Conservation (phyloP, 2,888 invertebrate species). For the Dryococelus australis region DNA sequence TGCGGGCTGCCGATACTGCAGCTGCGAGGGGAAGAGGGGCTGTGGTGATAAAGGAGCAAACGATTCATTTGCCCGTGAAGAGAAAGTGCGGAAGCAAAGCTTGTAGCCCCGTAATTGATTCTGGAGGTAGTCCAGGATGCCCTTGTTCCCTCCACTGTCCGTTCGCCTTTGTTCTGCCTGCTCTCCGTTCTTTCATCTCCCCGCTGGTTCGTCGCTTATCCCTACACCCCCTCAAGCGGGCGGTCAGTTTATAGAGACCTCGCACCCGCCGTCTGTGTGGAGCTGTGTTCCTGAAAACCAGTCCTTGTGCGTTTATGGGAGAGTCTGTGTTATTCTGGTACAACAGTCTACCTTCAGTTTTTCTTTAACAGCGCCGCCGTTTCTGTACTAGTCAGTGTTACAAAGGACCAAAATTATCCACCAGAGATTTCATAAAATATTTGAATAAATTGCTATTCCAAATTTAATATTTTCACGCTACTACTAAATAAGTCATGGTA, state of each 20-base stretch:
- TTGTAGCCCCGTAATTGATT: constrained; percentile 28
- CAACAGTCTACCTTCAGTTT: no score
- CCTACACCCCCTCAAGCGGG: not conserved
- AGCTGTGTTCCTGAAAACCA: not conserved
- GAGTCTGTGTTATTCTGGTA: not conserved
- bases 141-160: not conserved
- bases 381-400: no score
- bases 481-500: no score
- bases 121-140: constrained; percentile 23
- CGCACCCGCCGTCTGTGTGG: not conserved
- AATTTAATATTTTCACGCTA: no score
- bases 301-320: not conserved
- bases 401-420: no score
- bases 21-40: not conserved
- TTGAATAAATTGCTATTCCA: no score
- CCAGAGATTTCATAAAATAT: no score
- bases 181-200: not conserved
- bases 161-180: not conserved
- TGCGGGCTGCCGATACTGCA: constrained; percentile 29
- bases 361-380: no score
- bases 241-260: not conserved
- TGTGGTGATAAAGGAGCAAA: not conserved
- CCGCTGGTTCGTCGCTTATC: not conserved
- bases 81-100: constrained; percentile 19
- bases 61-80: constrained; percentile 1